Base-by-base conservation (phyloP, 2,888 invertebrate species). In the Dynastes grantii region DNA sequence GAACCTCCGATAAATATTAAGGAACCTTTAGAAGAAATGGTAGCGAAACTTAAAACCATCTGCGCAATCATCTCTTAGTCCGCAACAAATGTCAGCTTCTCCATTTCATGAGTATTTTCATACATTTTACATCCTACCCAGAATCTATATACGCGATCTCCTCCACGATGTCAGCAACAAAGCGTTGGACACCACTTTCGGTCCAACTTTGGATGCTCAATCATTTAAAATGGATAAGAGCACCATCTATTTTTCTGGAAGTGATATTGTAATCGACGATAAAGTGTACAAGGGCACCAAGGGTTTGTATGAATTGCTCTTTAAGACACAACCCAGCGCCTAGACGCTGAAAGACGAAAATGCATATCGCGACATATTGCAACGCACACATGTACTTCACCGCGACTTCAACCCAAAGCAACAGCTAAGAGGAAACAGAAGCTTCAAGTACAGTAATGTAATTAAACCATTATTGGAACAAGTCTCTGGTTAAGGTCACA, bases 231-330 rank as follows among this genome's bases (percentile, higher is more conserved):
- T 80, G 22, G 79, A 78, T 22, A 80, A 78, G 0, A 45, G 49
- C 0, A 22, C 22, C 22, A 22, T 22, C 22, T 22, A 22, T 22
- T 22, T 22, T 22, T 22, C 22, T 22, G 22, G 22, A 22, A 0
- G 22, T 22, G 22, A 22, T 22, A 22, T 22, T 22, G 22, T 22
- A 22, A 22, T 22, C 1, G 22, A 22, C 1, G 22, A 22, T 22
- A 22, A 22, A 22, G 22, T 22, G 22, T 22, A 22, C 22, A 22
- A 22, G 22, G 22, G 22, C 22, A 22, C 22, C 22, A 22, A 22
- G 1, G 79, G 81, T 40, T 55, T 81, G 16, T 81, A 79, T 27
- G 79, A 81, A 55, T 61, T 81, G 1, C 16, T 80, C 22, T 79
- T 81, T 76, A 79, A 81, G 71, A 77, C 75, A 53, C 63, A 61